Conservation (phyloP, 2,797 vertebrate species). For the Rhynchonycteris naso region DNA sequence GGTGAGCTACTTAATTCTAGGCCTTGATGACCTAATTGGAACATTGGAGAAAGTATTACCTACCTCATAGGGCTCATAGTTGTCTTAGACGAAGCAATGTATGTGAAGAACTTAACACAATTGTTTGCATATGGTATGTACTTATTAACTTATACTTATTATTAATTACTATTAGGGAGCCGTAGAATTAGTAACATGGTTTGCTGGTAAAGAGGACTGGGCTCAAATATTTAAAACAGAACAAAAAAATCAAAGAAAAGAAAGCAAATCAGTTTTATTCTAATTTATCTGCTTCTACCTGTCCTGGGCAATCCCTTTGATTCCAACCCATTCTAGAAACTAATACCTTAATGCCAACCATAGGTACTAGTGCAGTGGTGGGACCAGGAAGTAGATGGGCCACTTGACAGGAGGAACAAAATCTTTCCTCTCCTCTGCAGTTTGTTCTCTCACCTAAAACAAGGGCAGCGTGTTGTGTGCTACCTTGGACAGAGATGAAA, state of each 20-base stretch:
- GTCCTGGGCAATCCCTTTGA: not conserved
- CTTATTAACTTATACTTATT: not conserved
- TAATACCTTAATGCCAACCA: not conserved
- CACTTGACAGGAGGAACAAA: not conserved
- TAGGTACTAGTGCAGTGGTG: not conserved
- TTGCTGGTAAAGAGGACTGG: not conserved
- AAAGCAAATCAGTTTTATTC: not conserved
- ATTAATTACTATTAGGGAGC: not conserved
- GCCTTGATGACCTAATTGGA: not conserved
- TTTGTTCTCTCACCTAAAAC: not conserved
- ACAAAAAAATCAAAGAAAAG: not conserved
- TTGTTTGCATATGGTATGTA: not conserved
- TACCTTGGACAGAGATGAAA: not conserved
- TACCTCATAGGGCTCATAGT: not conserved
- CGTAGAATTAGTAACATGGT: not conserved
- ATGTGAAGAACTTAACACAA: not conserved
- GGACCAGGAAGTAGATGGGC: not conserved
- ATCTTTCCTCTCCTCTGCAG: not conserved
- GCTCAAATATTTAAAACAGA: constrained; percentile 26
- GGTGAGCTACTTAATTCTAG: not conserved
- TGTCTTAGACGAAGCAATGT: constrained; percentile 26
- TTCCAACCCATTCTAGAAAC: not conserved
- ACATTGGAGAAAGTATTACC: not conserved
- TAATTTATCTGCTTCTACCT: not conserved
- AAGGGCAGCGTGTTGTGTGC: not conserved